phyloP scores from a whole-genome alignment of 2,113 vertebrate species.

The Podiceps cristatus region DNA sequence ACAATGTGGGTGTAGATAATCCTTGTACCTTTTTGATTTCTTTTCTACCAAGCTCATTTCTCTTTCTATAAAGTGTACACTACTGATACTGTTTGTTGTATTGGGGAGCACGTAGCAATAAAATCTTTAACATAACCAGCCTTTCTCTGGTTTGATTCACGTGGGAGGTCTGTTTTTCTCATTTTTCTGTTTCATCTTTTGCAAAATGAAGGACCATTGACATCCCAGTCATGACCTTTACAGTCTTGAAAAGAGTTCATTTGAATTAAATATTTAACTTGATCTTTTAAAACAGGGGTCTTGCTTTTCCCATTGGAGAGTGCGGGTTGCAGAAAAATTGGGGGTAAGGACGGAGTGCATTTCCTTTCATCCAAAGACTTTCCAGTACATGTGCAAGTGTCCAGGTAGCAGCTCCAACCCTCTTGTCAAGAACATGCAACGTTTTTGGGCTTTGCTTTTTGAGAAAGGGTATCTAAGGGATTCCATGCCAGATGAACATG shows the following conservation, averaged over 20 bases:
- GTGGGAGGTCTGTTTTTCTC: accelerated
- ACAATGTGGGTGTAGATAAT: constrained; percentile 62
- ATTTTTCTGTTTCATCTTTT: neutral
- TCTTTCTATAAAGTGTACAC: constrained; percentile 84
- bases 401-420: neutral
- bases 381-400: accelerated
- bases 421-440: no score
- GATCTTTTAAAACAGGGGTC: neutral
- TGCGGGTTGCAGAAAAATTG: accelerated
- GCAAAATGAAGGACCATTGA: neutral
- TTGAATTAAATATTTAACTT: neutral
- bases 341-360: neutral
- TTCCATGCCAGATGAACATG: accelerated
- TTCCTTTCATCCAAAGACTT: no score
- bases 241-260: accelerated
- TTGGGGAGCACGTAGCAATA: constrained; percentile 91
- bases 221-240: neutral
- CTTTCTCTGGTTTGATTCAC: neutral
- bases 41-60: constrained; percentile 75
- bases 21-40: constrained; percentile 67
- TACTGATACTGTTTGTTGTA: constrained; percentile 93
- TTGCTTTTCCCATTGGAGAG: neutral
- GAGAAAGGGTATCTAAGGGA: neutral
- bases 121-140: constrained; percentile 69
- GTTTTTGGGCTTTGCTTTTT: neutral